Evolutionary conservation across 2,888 invertebrate species (phyloP).

Genomic region (Dasysyrphus albostriatus): DNA sequence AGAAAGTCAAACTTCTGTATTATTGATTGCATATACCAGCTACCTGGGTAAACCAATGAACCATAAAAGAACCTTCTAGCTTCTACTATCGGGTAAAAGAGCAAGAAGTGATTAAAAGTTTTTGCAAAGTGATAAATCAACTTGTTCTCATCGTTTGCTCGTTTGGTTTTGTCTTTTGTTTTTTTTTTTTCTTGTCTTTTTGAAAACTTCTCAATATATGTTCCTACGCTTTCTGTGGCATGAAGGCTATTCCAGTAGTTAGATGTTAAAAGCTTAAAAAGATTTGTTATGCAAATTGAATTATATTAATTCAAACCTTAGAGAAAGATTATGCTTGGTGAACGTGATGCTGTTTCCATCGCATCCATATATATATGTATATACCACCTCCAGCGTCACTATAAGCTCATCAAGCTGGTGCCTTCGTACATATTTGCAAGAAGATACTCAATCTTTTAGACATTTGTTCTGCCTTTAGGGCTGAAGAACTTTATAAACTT

Average conservation of each 20-base stretch:
- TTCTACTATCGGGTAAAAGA: neutral
- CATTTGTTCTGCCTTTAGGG: neutral
- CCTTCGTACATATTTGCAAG: neutral
- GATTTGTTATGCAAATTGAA: conserved; percentile 47
- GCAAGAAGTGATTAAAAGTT: conserved; percentile 54
- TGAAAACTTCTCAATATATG: neutral
- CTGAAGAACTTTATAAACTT: conserved; percentile 23
- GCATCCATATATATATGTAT: neutral
- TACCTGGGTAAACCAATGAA: neutral
- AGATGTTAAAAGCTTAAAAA: conserved; percentile 27
- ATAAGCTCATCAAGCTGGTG: neutral
- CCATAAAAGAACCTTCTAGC: neutral
- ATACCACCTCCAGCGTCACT: neutral
- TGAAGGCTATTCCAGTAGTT: neutral
- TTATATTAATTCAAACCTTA: conserved; percentile 34
- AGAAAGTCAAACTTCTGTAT: conserved; percentile 1
- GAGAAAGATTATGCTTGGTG: conserved; percentile 20
- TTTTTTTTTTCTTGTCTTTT: neutral
- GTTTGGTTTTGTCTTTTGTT: conserved; percentile 1
- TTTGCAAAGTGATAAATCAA: conserved; percentile 51
- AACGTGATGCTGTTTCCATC: conserved; percentile 24
- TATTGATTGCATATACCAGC: conserved; percentile 6
- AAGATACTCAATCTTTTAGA: conserved; percentile 30
- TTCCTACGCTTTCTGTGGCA: neutral
- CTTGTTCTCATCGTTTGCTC: conserved; percentile 1